Evolutionary conservation across 2,888 invertebrate species (phyloP), one percentile per base, ranked within the genome.

Genomic region (Shargacucullia verbasci): DNA sequence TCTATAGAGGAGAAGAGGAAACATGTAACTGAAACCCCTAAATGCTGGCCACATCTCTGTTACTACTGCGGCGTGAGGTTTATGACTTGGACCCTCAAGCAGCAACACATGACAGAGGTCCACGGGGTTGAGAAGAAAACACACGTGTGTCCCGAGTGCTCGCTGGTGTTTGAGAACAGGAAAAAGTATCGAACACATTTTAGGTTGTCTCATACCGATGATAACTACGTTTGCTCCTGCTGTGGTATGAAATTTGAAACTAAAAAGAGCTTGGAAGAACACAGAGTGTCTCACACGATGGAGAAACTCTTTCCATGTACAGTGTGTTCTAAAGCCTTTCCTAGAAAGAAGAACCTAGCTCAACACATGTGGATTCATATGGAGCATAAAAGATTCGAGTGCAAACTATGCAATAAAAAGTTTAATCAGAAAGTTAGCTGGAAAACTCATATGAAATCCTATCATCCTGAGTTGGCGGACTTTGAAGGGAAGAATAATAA

Each of bases 271-370:
- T 73, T 90, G 6, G 86, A 89, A 15, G 90, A 94, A 10, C 95
- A 95, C 59, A 87, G 88, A 48, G 92, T 94, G 4, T 91, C 92
- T 0, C 95, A 95, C 66, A 94, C 95, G 4, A 91, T 92, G 65
- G 95, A 94, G 56, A 94, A 93, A 49, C 78, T 89, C 0, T 94
- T 89, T 38, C 86, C 90, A 0, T 95, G 95, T 69, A 87, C 91
- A 0, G 87, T 93, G 0, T 95, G 95, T 59, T 79, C 87, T 0
- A 94, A 93, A 72, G 80, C 86, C 0, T 94, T 92, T 64, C 83
- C 92, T 1, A 80, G 90, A 8, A 90, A 90, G 70, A 91, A 91
- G 75, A 90, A 90, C 72, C 74, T 94, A 27, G 78, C 74, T 0
- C 91, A 92, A 58, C 94, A 94, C 59, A 88, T 91, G 87, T 92